Percentiles rank a stretch among this genome's conserved stretches.
Conservation (phyloP, 2,113 vertebrate species). For the Alligator sinensis region DNA sequence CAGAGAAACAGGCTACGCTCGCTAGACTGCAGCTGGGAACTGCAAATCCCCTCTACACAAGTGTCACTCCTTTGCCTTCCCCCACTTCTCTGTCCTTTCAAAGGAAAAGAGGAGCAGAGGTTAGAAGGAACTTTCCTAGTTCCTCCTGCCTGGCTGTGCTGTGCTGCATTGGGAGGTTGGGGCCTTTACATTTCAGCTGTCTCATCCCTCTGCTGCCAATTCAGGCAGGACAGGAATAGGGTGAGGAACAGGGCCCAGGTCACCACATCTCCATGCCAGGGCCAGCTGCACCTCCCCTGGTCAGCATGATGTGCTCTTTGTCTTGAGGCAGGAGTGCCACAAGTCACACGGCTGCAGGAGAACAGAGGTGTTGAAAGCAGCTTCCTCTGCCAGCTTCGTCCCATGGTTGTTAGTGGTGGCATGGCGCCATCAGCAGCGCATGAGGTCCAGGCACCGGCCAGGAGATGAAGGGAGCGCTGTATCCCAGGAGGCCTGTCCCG, state of each 20-base stretch:
- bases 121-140: no score
- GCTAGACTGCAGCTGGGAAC: no score
- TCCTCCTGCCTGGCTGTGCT: no score
- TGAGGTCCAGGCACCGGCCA: conserved; percentile 37
- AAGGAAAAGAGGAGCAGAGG: no score
- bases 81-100: no score
- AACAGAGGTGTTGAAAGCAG: conserved; percentile 56
- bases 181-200: no score
- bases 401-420: conserved; percentile 30
- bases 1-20: no score
- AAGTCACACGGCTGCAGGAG: conserved; percentile 41
- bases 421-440: background rate
- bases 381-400: conserved; percentile 47
- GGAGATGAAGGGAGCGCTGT: background rate
- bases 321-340: background rate
- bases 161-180: background rate
- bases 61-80: no score
- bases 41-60: no score
- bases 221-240: background rate
- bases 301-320: background rate
- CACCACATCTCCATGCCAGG: background rate
- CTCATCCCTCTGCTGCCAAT: no score
- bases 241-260: background rate
- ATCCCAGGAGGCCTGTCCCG: background rate
- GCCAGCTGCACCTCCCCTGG: background rate